Evolutionary conservation across 2,888 invertebrate genomes (phyloP), one percentile per base, ranked within the genome.

Genomic region (Entomobrya proxima): DNA sequence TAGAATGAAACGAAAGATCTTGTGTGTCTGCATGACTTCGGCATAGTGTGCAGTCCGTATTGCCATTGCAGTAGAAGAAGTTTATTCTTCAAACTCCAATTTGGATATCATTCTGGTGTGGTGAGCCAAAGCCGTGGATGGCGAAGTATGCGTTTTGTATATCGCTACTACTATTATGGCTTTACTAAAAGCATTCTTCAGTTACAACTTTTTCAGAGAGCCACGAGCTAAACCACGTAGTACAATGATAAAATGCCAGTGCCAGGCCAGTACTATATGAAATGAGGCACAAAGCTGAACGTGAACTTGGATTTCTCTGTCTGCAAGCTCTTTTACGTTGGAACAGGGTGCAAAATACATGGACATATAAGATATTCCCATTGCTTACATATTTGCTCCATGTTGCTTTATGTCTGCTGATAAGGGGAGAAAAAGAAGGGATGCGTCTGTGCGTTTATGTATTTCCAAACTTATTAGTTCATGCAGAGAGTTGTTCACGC

Each of bases 361-460:
- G 52, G 21, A 21, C 11, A n/a, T 55, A 55, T 15, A 44, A 44
- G 44, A 15, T 44, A 7, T n/a, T 44, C 7, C 7, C 40, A 44
- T n/a, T 44, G 44, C 44, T n/a, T 44, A 44, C 44, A 11, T 40
- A 9, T n/a, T n/a, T 44, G 44, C n/a, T 7, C 44, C 44, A 44
- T 44, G 44, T 44, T 44, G 13, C n/a, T 15, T 44, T n/a, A n/a
- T n/a, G n/a, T n/a, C n/a, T 44, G 15, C 44, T 52, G 21, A 21
- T 13, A 52, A 52, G 21, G 18, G 18, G 21, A 18, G 21, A 18
- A 18, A 21, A 21, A 52, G n/a, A 58, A 58, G 58, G 30, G 58
- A 27, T 58, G 58, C 58, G 58, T 58, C 58, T 58, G 58, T 58
- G 58, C 58, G 30, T 52, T 52, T n/a, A n/a, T n/a, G n/a, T n/a